phyloP scores from a whole-genome alignment of 1,140 invertebrate species.

The Tribolium castaneum region DNA sequence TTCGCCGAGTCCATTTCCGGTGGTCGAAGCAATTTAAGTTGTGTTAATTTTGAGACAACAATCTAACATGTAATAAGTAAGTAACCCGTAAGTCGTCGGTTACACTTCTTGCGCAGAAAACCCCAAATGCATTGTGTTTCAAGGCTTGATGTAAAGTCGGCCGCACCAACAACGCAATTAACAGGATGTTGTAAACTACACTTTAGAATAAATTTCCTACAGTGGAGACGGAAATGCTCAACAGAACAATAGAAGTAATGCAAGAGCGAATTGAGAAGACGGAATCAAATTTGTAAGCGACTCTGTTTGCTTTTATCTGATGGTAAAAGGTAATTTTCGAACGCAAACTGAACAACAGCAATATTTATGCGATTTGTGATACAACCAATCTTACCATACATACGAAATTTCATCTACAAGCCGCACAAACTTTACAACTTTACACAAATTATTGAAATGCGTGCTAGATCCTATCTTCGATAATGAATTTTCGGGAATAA shows the following conservation, averaged over 20 bases:
- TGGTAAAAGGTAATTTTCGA: conserved; percentile 8
- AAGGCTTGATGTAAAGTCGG: conserved; percentile 28
- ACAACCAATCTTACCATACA: not conserved
- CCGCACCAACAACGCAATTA: conserved; percentile 39
- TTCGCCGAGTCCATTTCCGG: not conserved
- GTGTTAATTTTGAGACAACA: conserved; percentile 26
- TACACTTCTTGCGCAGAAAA: conserved; percentile 41
- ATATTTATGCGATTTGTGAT: conserved; percentile 10
- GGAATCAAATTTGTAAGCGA: conserved; percentile 34
- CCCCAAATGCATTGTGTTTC: conserved; percentile 41
- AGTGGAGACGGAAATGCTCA: conserved; percentile 16
- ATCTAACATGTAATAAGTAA: conserved; percentile 36
- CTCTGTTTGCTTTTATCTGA: conserved; percentile 8
- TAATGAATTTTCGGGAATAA: not conserved
- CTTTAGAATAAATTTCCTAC: conserved; percentile 34
- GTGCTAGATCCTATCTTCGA: not conserved
- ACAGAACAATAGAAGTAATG: conserved; percentile 26
- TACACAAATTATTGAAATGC: not conserved
- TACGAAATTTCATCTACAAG: not conserved
- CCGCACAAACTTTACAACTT: not conserved
- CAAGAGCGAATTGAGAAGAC: conserved; percentile 23
- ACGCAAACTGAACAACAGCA: conserved; percentile 8
- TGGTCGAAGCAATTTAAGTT: conserved; percentile 34
- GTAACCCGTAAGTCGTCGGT: conserved; percentile 27
- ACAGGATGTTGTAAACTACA: conserved; percentile 38